Evolutionary conservation across 35 echinoderm and acorn worm species (phyloP), one percentile per base, ranked within the genome.

Genomic region (Apostichopus parvimensis): DNA sequence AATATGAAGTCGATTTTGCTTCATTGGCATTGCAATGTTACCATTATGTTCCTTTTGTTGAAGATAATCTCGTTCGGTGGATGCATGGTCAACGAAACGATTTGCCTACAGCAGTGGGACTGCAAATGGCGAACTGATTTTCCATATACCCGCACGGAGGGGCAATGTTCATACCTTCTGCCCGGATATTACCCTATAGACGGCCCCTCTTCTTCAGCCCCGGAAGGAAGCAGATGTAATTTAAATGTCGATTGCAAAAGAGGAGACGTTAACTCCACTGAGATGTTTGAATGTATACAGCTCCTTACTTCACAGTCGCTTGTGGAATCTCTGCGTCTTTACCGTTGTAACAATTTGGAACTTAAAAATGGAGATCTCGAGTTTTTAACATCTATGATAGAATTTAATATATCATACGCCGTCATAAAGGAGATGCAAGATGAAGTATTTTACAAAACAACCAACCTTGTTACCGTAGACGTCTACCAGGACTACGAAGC

Each of bases 111-210:
- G 9, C 18, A 34, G 15, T 88, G 60, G 68, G 86, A 88, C 52
- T 88, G 86, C 72, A 88, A 73, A 66, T 88, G 86, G 86, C 57
- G 52, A 52, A 71, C 26, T 45, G 57, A 73, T 45, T 34, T 72
- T 72, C 86, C 86, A 9, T 88, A 72, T 54, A 20, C 64, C 34
- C 62, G 20, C n/a, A 88, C 20, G 9, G 21, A 68, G 15, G 86
- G 86, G 25, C 4, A 8, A 68, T 88, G 86, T 34, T 88, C 86
- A 53, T 68, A 24, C 62, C 53, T 68, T 8, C 9, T n/a, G n/a
- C 15, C 57, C 18, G 53, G 81, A 24, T n/a, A 20, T 58, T 72
- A 34, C 24, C 86, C 60, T 28, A 73, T 72, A 8, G 86, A 88
- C 23, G 86, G 86, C 4, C 60, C 68, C 14, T 88, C 86, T 72